Conservation (phyloP, 2,888 invertebrate species). For the Selenia dentaria region DNA sequence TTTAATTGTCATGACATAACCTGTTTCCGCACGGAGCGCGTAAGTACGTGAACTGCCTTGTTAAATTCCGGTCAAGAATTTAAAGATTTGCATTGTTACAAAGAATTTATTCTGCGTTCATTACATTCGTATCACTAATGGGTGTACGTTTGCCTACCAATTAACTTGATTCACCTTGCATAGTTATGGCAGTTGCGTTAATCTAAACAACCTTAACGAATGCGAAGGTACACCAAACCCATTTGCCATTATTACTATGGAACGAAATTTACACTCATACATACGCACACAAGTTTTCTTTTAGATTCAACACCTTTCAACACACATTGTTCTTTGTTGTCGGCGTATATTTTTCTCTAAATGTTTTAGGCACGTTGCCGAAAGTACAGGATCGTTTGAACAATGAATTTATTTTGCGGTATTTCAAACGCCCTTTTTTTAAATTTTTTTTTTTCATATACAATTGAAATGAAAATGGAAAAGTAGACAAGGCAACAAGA, state of each 20-base stretch:
- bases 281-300: too few relatives aligned
- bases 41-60: conserved; percentile 14
- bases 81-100: conserved; percentile 23
- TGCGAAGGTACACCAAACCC: conserved; percentile 18
- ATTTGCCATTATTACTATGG: conserved; percentile 5
- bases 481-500: too few relatives aligned
- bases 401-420: too few relatives aligned
- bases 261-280: too few relatives aligned
- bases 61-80: conserved; percentile 11
- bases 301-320: too few relatives aligned
- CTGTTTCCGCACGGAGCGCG: conserved; percentile 6
- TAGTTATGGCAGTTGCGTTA: conserved; percentile 28
- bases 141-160: conserved; percentile 31
- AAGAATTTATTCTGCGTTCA: conserved; percentile 24
- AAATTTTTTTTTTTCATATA: too few relatives aligned
- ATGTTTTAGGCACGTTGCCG: too few relatives aligned
- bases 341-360: too few relatives aligned
- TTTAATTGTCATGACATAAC: conserved; percentile 5
- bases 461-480: too few relatives aligned
- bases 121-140: conserved; percentile 27
- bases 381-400: too few relatives aligned
- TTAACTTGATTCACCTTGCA: conserved; percentile 33
- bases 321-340: too few relatives aligned
- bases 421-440: too few relatives aligned
- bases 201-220: conserved; percentile 31